Evolutionary conservation across 2,113 vertebrate genomes (phyloP).

Genomic region (Mola mola): DNA sequence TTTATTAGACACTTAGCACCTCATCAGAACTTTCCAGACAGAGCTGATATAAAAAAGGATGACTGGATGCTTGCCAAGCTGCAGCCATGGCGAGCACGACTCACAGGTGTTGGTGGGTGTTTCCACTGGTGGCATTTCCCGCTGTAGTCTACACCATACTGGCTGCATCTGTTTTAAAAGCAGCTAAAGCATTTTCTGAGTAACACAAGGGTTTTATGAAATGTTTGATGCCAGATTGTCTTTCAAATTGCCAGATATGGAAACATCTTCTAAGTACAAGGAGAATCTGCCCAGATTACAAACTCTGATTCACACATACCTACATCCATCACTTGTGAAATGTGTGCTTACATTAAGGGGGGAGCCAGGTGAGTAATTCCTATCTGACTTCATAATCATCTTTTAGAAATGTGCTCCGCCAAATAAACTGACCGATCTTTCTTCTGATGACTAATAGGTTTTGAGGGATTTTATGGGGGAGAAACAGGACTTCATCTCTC

Average conservation of each 20-base stretch:
- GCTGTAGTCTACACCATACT: constrained; percentile 19
- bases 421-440: constrained; percentile 51
- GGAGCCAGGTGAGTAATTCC: constrained; percentile 33
- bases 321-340: constrained; percentile 5
- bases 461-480: constrained; percentile 24
- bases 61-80: constrained; percentile 63
- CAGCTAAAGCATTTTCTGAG: constrained; percentile 6
- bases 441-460: constrained; percentile 43
- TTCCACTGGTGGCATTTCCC: constrained; percentile 45
- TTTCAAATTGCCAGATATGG: constrained; percentile 35
- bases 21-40: constrained; percentile 80
- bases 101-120: constrained; percentile 63
- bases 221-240: constrained; percentile 27
- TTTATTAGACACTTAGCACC: constrained; percentile 82
- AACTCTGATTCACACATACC: constrained; percentile 9
- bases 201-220: constrained; percentile 28
- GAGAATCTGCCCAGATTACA: constrained; percentile 19
- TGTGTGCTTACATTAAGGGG: not conserved
- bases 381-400: constrained; percentile 24
- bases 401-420: constrained; percentile 29
- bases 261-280: constrained; percentile 8
- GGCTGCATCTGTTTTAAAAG: constrained; percentile 34
- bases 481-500: constrained; percentile 33
- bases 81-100: constrained; percentile 48
- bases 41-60: constrained; percentile 51